phyloP scores from a whole-genome alignment of 2,888 invertebrate species.

The Nomada hirtipes region DNA sequence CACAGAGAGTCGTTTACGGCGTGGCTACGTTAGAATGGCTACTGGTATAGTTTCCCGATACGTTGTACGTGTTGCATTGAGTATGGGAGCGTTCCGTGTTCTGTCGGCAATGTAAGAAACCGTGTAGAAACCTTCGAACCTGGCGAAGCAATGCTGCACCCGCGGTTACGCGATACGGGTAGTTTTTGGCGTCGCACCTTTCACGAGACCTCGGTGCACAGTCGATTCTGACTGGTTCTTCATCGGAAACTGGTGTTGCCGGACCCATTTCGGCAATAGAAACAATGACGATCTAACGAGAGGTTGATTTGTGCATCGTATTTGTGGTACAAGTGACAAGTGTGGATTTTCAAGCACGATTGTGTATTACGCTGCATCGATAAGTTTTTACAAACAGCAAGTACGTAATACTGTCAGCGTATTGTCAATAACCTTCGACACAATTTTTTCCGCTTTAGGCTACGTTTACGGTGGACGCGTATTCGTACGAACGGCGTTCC shows the following conservation, averaged over 20 bases:
- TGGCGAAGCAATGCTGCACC: constrained; percentile 12
- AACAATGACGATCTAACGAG: constrained; percentile 7
- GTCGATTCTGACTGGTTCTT: constrained; percentile 1
- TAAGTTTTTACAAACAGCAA: constrained; percentile 15
- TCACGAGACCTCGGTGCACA: constrained; percentile 39
- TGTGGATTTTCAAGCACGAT: constrained; percentile 1
- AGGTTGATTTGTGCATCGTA: not conserved
- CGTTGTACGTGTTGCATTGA: not conserved
- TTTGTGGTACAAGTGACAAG: constrained; percentile 11
- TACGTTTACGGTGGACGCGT: no score
- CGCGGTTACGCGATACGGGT: constrained; percentile 11
- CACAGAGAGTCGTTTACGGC: not conserved
- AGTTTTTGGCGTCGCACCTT: constrained; percentile 44
- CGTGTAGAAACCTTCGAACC: constrained; percentile 19
- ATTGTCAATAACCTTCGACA: not conserved
- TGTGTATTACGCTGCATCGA: not conserved
- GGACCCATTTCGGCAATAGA: not conserved
- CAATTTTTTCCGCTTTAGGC: no score
- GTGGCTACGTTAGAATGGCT: not conserved
- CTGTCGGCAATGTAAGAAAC: constrained; percentile 25
- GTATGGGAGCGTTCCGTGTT: not conserved
- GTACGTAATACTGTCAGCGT: constrained; percentile 15
- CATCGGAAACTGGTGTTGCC: not conserved
- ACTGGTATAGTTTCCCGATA: not conserved
- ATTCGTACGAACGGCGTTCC: no score